phyloP scores from a whole-genome alignment of 2,113 vertebrate species.

The Himantopus leucocephalus region DNA sequence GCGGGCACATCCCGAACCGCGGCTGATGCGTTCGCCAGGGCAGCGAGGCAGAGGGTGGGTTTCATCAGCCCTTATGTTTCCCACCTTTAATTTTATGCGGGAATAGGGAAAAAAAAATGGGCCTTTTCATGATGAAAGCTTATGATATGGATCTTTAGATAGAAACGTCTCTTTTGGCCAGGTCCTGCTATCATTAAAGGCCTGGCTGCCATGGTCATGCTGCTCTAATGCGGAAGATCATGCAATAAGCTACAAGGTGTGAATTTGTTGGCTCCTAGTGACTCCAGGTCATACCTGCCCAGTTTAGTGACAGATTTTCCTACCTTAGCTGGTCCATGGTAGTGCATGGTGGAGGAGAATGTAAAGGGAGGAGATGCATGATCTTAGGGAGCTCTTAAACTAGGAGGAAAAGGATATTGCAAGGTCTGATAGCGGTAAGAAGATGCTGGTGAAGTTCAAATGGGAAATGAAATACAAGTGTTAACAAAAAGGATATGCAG shows the following conservation, averaged over 20 bases:
- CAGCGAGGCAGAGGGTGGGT: neutral
- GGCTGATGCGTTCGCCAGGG: fast-evolving
- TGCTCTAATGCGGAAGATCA: neutral
- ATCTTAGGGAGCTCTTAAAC: neutral
- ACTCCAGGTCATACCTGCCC: neutral
- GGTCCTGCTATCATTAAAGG: neutral
- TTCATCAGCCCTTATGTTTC: neutral
- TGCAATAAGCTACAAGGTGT: neutral
- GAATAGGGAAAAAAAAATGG: neutral
- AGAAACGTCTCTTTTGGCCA: neutral
- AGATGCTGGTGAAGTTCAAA: neutral
- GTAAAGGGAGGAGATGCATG: neutral
- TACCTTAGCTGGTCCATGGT: neutral
- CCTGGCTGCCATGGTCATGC: fast-evolving
- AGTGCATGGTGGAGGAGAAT: neutral
- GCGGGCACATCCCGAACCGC: fast-evolving
- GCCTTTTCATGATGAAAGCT: neutral
- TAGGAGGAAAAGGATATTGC: neutral
- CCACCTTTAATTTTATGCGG: neutral
- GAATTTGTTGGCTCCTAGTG: neutral
- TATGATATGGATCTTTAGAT: neutral
- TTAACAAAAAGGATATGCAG: neutral
- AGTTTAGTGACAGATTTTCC: neutral
- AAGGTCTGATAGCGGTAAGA: neutral
- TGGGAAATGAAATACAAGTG: neutral